Evolutionary conservation across 2,797 vertebrate species (phyloP), one percentile per base, ranked within the genome.

Genomic region (Acanthurus leucopareius): DNA sequence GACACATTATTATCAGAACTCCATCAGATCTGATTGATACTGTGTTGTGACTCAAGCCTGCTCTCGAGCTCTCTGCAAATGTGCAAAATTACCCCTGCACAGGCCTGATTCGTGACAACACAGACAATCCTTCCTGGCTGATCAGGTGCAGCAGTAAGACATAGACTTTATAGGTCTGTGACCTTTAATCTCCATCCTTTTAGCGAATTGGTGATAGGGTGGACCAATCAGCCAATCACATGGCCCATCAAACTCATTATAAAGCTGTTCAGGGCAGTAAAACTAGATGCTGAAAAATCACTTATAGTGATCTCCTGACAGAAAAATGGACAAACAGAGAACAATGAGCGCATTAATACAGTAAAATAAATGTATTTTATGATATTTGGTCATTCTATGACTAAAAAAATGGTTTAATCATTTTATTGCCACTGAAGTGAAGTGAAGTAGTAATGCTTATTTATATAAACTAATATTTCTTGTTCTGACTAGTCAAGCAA

Each of bases 201-300:
- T 35, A 54, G 32, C 11, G 53, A 45, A 62, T 16, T 44, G 13
- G 32, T 64, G 7, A 61, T 38, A 19, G 51, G 14, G 6, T 47
- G 19, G 15, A 56, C 47, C 17, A 54, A 6, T 38, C 69, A n/a
- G 45, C 25, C 58, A 38, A 45, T 77, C 40, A 54, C 77, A 14
- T 10, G 49, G 35, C 57, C 73, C 40, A 54, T 40, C 1, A 44
- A 71, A 56, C 48, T 42, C 16, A 56, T 52, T 48, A 15, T 40
- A 40, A 63, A 54, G 62, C 51, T 48, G 22, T 67, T 53, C 14
- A 52, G 42, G 32, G 15, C 52, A 69, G 19, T 32, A 11, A 68
- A 80, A 62, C 16, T 7, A 42, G 7, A 52, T 45, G 45, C 62
- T 58, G 32, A 74, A 66, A 35, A 20, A 64, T 49, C 8, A 35